Base-by-base conservation (phyloP, 2,888 invertebrate genomes). In the Dryomyza anilis region DNA sequence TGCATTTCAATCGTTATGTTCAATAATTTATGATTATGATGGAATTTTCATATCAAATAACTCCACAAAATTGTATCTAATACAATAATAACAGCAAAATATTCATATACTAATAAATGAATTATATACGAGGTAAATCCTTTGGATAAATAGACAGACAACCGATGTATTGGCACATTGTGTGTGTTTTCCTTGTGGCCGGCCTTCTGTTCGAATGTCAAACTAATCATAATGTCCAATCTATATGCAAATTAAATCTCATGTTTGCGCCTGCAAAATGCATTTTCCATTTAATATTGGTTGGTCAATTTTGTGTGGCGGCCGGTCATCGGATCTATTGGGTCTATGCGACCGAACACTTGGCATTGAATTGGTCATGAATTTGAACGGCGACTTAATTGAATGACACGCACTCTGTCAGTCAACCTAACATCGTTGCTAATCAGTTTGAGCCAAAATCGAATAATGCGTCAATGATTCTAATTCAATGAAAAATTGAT, bases 161-260 rank as follows among this genome's bases (percentile, higher is more conserved):
- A n/a, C n/a, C n/a, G n/a, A n/a, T n/a, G 23, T 25, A 7, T 50
- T 1, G 12, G n/a, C 10, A 50, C 25, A 50, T 50, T 39, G 39
- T 25, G 50, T 2, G 23, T 25, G n/a, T 50, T 23, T 25, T 50
- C 27, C 12, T 25, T 50, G 25, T 50, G 25, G 23, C 27, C n/a
- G 50, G n/a, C 23, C 25, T 50, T 10, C 2, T 25, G 25, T 50
- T 21, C 25, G 23, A 50, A 50, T 50, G 50, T 25, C 50, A 50
- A 27, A 50, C 23, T 48, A 25, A 48, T 50, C 23, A 50, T 50
- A 50, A 50, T 50, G 50, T 50, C 50, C 50, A 50, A 50, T 50
- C 10, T 50, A 50, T 25, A 50, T 50, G 50, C 50, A 50, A 50
- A 50, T 50, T 50, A n/a, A 50, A 50, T 50, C 50, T 50, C 50